Conservation (phyloP, 2,113 vertebrate genomes). For the Cebidichthys violaceus region DNA sequence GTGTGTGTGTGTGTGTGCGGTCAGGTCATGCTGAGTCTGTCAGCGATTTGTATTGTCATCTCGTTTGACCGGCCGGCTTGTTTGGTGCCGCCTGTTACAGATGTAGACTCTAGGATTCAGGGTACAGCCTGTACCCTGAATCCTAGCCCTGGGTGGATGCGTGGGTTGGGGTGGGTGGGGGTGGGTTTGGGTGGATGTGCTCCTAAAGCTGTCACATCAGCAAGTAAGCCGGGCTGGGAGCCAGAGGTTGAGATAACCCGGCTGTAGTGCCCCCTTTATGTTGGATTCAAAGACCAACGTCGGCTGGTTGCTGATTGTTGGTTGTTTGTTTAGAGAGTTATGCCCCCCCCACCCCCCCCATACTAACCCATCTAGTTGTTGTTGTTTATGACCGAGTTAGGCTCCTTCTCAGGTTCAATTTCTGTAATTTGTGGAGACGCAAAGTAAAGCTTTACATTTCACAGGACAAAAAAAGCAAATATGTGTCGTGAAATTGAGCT, state of each 20-base stretch:
- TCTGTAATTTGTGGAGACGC: too few relatives aligned
- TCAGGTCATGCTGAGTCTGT: background rate
- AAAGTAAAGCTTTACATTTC: background rate
- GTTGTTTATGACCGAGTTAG: too few relatives aligned
- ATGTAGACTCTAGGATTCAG: conserved; percentile 8
- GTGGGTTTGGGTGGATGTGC: conserved; percentile 26
- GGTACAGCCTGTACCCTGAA: conserved; percentile 27
- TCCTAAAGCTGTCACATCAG: conserved; percentile 56
- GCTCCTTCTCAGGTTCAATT: too few relatives aligned
- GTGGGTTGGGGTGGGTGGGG: too few relatives aligned
- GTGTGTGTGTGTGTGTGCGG: conserved; percentile 17
- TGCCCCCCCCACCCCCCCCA: background rate
- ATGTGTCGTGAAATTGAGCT: background rate
- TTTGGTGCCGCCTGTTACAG: conserved; percentile 27
- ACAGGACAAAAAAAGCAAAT: background rate
- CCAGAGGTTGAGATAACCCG: conserved; percentile 44
- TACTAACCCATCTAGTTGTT: background rate
- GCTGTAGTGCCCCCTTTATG: background rate
- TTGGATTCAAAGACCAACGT: background rate
- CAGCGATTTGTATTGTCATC: conserved; percentile 12
- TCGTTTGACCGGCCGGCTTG: conserved; percentile 28
- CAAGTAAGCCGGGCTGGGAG: conserved; percentile 10
- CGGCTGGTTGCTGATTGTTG: background rate
- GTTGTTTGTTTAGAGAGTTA: background rate
- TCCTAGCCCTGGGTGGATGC: background rate